Conservation (phyloP, 2,888 invertebrate species). For the Neoscelio sp. region DNA sequence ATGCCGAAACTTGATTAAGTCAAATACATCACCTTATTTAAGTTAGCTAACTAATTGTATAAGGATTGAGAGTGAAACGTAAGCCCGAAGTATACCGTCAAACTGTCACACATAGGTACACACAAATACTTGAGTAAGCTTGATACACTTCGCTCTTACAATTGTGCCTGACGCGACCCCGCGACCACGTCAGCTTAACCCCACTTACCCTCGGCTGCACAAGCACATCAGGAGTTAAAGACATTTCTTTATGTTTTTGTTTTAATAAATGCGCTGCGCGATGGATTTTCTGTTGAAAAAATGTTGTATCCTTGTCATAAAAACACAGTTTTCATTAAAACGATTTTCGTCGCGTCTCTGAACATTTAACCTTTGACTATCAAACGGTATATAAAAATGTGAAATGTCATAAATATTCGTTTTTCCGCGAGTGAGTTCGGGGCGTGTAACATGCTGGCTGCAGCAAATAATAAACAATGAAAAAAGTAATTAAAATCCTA, state of each 20-base stretch:
- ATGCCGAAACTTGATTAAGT: constrained; percentile 42
- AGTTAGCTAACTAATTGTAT: constrained; percentile 42
- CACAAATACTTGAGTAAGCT: constrained; percentile 55
- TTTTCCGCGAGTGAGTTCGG: not conserved
- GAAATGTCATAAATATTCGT: constrained; percentile 42
- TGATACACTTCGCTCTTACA: constrained; percentile 71
- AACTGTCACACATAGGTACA: constrained; percentile 50
- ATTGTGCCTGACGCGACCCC: constrained; percentile 80
- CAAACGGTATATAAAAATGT: constrained; percentile 42
- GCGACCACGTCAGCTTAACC: constrained; percentile 80
- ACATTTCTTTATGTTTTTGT: constrained; percentile 61
- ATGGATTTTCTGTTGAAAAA: constrained; percentile 44
- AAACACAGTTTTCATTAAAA: constrained; percentile 57
- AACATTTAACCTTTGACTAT: constrained; percentile 49
- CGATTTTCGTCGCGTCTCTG: constrained; percentile 39
- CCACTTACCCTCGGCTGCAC: constrained; percentile 77
- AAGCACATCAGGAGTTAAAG: constrained; percentile 76
- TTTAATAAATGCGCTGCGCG: constrained; percentile 43
- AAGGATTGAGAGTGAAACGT: constrained; percentile 37
- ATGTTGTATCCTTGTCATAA: constrained; percentile 44
- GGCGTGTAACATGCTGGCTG: constrained; percentile 5
- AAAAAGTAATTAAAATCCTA: constrained; percentile 47
- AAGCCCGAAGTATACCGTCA: constrained; percentile 46
- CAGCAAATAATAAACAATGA: constrained; percentile 38
- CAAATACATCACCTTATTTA: constrained; percentile 27